Percentiles rank a stretch among this genome's conserved stretches.
Conservation (phyloP, 2,113 vertebrate species). For the Hiodon tergisus region DNA sequence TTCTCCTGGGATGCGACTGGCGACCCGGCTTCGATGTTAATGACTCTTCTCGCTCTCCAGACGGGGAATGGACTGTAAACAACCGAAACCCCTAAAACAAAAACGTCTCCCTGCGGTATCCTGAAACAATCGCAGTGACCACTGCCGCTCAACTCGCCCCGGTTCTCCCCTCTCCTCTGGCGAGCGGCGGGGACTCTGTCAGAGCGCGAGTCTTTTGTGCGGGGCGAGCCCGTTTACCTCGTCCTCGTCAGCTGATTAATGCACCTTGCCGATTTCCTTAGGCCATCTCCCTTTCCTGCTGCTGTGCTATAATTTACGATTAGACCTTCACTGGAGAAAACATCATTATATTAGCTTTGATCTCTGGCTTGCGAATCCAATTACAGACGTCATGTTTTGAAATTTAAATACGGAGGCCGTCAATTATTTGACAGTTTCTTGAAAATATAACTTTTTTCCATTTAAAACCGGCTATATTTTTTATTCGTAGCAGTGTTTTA, state of each 20-base stretch:
- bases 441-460: no score
- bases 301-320: constrained; percentile 12
- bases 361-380: constrained; percentile 9
- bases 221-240: not conserved
- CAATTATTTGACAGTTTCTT: constrained; percentile 3
- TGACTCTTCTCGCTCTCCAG: no score
- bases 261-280: not conserved
- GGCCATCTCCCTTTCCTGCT: not conserved
- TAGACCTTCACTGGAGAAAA: constrained; percentile 11
- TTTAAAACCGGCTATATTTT: not conserved
- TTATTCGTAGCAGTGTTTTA: no score
- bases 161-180: not conserved
- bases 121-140: no score
- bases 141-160: no score
- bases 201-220: not conserved
- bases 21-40: no score
- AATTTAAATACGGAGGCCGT: constrained; percentile 9
- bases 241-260: not conserved
- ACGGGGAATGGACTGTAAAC: no score
- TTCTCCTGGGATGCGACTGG: no score
- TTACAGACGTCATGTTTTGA: constrained; percentile 10
- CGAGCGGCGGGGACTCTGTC: not conserved
- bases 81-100: no score
- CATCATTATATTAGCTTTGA: constrained; percentile 14
- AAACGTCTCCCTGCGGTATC: no score